Base-by-base conservation (phyloP, 2,797 vertebrate species). In the Decapterus maruadsi region DNA sequence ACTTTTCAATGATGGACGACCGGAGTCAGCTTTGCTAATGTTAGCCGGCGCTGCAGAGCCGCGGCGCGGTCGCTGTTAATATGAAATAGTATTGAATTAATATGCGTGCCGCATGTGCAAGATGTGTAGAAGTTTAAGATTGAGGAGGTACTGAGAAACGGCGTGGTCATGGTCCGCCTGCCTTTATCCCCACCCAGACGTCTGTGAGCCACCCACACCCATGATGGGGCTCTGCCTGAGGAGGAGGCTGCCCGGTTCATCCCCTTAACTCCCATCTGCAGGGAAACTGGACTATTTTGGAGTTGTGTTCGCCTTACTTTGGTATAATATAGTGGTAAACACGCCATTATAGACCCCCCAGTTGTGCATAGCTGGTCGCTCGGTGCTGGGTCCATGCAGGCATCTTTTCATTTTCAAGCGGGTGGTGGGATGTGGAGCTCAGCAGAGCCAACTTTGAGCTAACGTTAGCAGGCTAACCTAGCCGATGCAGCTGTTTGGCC, bases 1-100 rank as follows among this genome's bases (percentile, higher is more conserved):
- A 92, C 92, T 94, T 92, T 81, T 88, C 89, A 90, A 85, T 92
- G 93, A 94, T 94, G 93, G 91, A 92, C 89, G 86, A 90, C 78
- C 86, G 71, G 26, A 26, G 26, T 46, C 67, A 65, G 85, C 65
- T 75, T 57, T 62, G 90, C 89, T 90, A 90, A 60, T 63, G 83
- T 85, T 91, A 93, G 85, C 91, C 91, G 57, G 50, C 62, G 62
- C 75, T 64, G 29, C 75, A 36, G 55, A 69, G 56, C 72, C 46
- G 58, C 1, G 13, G 11, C 54, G 10, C 26, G 26, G 0, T 62
- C 13, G 34, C 3, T 19, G 1, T 5, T 9, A 34, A 4, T 12
- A 6, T 16, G 0, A 10, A 16, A 11, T 46, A 4, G 2, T 38
- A 2, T 26, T 29, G 4, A 34, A 50, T 38, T 0, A 13, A 4